Conservation (phyloP, 2,113 vertebrate genomes). For the Silurus asotus region DNA sequence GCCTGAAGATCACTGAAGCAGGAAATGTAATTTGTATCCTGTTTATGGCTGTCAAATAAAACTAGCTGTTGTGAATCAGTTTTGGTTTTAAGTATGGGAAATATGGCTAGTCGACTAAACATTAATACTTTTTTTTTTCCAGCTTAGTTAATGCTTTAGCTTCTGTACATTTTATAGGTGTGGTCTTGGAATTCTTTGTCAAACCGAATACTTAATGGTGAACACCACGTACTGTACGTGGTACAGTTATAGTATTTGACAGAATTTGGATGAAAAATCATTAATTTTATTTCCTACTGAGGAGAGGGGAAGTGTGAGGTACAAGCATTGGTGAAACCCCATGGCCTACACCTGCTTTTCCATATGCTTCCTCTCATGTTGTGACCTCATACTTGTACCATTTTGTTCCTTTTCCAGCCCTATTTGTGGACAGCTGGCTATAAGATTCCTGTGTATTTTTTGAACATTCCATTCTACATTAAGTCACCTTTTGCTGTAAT, state of each 20-base stretch:
- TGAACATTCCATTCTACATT: background rate
- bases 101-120: background rate
- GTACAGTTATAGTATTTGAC: background rate
- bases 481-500: background rate
- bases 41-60: background rate
- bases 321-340: conserved; percentile 18
- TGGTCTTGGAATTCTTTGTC: background rate
- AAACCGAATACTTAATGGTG: background rate
- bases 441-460: too few relatives aligned
- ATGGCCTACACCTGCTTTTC: conserved; percentile 42
- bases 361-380: conserved; percentile 39
- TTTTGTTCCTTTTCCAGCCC: background rate
- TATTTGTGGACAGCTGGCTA: too few relatives aligned
- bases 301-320: conserved; percentile 23
- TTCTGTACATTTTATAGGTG: background rate
- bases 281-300: conserved; percentile 20
- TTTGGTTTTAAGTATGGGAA: background rate
- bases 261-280: conserved; percentile 4
- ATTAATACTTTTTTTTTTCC: background rate
- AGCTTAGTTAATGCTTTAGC: background rate
- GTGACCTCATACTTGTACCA: conserved; percentile 28
- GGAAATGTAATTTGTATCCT: background rate
- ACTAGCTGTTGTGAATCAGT: background rate
- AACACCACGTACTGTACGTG: background rate
- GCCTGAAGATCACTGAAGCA: background rate